Base-by-base conservation (phyloP, 2,888 invertebrate species). In the Lochmaea crataegi region DNA sequence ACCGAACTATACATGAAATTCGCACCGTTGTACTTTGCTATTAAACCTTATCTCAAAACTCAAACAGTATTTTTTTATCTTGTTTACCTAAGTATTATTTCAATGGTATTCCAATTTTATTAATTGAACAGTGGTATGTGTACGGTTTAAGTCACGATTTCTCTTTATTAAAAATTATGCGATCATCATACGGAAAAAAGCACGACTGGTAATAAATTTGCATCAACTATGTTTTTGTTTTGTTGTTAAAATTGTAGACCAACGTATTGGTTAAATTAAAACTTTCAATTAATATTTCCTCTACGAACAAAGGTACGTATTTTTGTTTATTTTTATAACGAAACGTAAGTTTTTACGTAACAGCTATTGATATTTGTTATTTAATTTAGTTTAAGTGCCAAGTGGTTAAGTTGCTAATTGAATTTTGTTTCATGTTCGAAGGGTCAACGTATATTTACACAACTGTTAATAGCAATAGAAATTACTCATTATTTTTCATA, bases 51-150 rank as follows among this genome's bases (percentile, higher is more conserved):
- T 74, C 74, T 68, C 18, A 45, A 51, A 63, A 65, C 60, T 45
- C 65, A 71, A 74, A 74, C 68, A 74, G 57, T 71, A 22, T 56
- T 70, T 71, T 68, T 53, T 71, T 74, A 74, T 74, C 74, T 71
- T 53, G 48, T 68, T 71, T 68, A 74, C 56, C 57, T 45, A 53
- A 61, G 66, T 65, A 22, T 41, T 64, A 51, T 60, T 68, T 74
- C 45, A 65, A 65, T 68, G 41, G 38, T 58, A 70, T 70, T 45
- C 38, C 38, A 26, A 65, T 65, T 69, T 16, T 63, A 16, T 53
- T 32, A 69, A 63, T 38, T 63, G 26, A 70, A 57, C 42, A 16
- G 32, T 63, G 64, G 22, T 16, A 41, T 26, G 38, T 16, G 56
- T 56, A 10, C 14, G 26, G 42, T 22, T n/a, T 56, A 56, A 64